These are phyloP conservation scores for Drosophila greeni DNA, from an alignment of 2,888 invertebrate genomes.

Conservation along the genomic window DNA sequence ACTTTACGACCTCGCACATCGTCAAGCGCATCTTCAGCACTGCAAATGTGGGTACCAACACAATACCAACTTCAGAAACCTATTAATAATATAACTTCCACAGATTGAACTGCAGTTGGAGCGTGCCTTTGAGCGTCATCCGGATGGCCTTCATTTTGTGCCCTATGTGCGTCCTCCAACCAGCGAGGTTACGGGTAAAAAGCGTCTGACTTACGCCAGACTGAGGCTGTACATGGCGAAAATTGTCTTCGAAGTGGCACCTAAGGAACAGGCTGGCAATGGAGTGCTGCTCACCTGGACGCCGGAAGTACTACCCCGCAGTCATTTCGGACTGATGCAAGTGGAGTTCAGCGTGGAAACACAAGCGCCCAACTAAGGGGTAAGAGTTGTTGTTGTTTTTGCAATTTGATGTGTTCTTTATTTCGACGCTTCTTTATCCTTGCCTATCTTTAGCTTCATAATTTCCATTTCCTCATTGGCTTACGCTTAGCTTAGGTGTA, in stretches of 20 bases:
- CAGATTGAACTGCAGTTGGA: slow-evolving; percentile 60
- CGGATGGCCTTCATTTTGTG: slow-evolving; percentile 54
- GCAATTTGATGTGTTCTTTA: slow-evolving; percentile 59
- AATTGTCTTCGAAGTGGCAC: slow-evolving; percentile 61
- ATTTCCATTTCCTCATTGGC: slow-evolving; percentile 56
- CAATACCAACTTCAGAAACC: background rate
- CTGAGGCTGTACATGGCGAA: slow-evolving; percentile 65
- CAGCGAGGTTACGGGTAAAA: slow-evolving; percentile 40
- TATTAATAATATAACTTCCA: background rate
- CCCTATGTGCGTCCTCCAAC: slow-evolving; percentile 56
- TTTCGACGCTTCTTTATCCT: slow-evolving; percentile 54
- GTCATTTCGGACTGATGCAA: slow-evolving; percentile 85
- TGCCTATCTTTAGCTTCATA: slow-evolving; percentile 59
- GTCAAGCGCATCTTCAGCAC: slow-evolving; percentile 87
- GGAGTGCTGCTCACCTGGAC: slow-evolving; percentile 88
- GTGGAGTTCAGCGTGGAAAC: slow-evolving; percentile 86
- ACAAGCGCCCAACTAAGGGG: slow-evolving; percentile 59
- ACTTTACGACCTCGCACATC: slow-evolving; percentile 85
- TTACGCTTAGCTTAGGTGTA: slow-evolving; percentile 64
- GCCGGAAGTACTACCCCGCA: slow-evolving; percentile 84
- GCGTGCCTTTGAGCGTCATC: slow-evolving; percentile 62
- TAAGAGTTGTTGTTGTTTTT: background rate
- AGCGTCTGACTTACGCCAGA: slow-evolving; percentile 67
- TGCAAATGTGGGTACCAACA: slow-evolving; percentile 62
- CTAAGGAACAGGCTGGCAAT: slow-evolving; percentile 79